A percentile compares a stretch with the other conserved stretches of the same genome.
Evolutionary conservation across 2,797 vertebrate genomes (phyloP).

Genomic region (Sebastes goodei): DNA sequence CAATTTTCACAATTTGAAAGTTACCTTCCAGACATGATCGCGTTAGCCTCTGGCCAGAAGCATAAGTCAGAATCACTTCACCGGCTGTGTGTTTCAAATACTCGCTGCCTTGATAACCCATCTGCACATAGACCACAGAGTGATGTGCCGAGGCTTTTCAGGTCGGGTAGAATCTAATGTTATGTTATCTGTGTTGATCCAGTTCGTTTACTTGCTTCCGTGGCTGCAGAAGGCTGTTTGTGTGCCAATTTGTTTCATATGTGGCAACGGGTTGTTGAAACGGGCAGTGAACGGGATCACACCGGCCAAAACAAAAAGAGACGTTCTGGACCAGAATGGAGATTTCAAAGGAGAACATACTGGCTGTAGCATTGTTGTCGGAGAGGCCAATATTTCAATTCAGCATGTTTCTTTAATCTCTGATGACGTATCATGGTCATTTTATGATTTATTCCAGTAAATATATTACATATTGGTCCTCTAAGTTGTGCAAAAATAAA

Average conservation of each 20-base stretch:
- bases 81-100: neutral
- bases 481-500: neutral
- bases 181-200: too few species aligned
- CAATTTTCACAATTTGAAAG: neutral
- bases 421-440: neutral
- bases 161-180: too few species aligned
- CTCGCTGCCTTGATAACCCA: neutral
- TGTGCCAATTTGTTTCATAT: neutral
- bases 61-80: neutral
- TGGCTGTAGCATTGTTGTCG: neutral
- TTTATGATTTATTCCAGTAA: neutral
- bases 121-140: too few species aligned
- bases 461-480: neutral
- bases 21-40: neutral
- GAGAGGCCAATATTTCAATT: neutral
- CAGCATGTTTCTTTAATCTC: neutral
- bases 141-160: too few species aligned
- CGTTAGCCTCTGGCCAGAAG: neutral
- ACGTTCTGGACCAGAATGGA: neutral
- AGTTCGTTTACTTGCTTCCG: too few species aligned
- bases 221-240: too few species aligned
- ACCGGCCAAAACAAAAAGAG: neutral
- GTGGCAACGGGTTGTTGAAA: neutral
- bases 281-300: neutral
- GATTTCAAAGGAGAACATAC: neutral